Base-by-base conservation (phyloP, 1,140 invertebrate genomes). In the Euwallacea similis region DNA sequence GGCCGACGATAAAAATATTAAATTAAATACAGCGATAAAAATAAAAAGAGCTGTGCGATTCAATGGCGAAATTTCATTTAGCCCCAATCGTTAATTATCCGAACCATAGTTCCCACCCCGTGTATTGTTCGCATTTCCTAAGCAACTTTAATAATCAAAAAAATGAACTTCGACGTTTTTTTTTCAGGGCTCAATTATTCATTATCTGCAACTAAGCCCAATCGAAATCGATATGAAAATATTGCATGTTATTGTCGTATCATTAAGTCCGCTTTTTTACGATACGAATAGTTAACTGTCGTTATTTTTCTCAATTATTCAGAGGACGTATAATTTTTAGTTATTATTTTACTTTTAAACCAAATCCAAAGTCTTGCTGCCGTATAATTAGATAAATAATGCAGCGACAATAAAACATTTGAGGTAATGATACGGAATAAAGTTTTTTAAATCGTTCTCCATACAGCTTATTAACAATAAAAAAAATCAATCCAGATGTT, bases 1-100 rank as follows among this genome's bases (percentile, higher is more conserved):
- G 79, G 79, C 77, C 73, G 54, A 74, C 75, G 79, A 80, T 80
- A 79, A 81, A 80, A 81, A 81, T 81, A 81, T 79, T 79, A 79
- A 80, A 81, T 80, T 77, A 78, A 80, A 80, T 81, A 79, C 76
- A 72, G 76, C 74, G 72, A 76, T 77, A 80, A 79, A 80, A 79
- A 76, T 77, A 73, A 71, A 73, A 72, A 72, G 73, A 42, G 64
- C 16, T 54, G 55, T 54, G 33, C 61, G 33, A 75, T 80, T 78
- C 78, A 79, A 79, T 75, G 78, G 75, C 75, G 76, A 78, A 80
- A 80, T 81, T 81, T 78, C 75, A 80, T 81, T 81, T 80, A 59
- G 15, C 63, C 53, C 58, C 69, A 71, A 71, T 71, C 69, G 69
- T 71, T 71, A 71, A 71, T 71, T 71, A 71, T 71, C 63, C 53